Conservation (phyloP, 2,888 invertebrate species). For the Gastracanthus pulcherrimus region DNA sequence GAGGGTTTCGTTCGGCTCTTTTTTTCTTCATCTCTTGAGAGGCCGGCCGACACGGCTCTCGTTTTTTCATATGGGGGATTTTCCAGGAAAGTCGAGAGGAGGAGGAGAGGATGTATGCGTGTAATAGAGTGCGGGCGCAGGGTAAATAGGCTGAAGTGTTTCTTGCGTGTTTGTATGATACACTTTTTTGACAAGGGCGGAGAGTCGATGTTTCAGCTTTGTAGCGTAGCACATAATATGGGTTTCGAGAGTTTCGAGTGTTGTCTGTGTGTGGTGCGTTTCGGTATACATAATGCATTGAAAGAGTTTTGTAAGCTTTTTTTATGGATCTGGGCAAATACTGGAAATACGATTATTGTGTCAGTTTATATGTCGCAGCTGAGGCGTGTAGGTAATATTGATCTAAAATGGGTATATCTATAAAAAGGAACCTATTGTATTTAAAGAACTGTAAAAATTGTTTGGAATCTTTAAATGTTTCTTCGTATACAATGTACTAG, state of each 20-base stretch:
- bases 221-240: not conserved
- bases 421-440: no score
- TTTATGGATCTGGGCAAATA: not conserved
- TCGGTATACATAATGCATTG: not conserved
- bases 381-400: not conserved
- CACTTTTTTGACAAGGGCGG: no score
- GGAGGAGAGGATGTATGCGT: not conserved
- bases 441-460: no score
- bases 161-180: no score
- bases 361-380: no score
- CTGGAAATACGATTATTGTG: not conserved
- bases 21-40: not conserved
- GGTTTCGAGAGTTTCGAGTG: not conserved
- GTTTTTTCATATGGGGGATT: not conserved
- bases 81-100: not conserved
- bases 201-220: not conserved
- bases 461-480: no score
- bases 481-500: no score
- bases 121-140: not conserved
- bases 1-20: not conserved
- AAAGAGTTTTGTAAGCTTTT: not conserved
- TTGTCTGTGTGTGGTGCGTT: not conserved
- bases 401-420: no score
- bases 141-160: not conserved
- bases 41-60: no score